Conservation (phyloP, 2,888 invertebrate species). For the Perdita meconis region DNA sequence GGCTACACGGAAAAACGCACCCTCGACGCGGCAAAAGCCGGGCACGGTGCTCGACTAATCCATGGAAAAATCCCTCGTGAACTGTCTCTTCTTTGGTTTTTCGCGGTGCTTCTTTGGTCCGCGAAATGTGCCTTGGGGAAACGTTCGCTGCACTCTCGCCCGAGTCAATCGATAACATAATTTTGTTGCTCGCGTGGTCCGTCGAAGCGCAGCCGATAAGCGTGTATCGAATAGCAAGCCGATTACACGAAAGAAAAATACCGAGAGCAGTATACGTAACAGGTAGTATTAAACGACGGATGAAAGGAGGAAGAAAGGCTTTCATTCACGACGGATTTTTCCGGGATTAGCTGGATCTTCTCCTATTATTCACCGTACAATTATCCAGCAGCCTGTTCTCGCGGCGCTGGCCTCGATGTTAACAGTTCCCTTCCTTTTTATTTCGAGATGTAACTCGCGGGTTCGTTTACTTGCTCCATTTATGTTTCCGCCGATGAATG, state of each 20-base stretch:
- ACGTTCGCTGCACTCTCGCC: background rate
- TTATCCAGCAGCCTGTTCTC: constrained; percentile 31
- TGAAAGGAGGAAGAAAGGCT: constrained; percentile 48
- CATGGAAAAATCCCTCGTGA: constrained; percentile 55
- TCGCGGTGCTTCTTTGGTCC: background rate
- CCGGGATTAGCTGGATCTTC: constrained; percentile 46
- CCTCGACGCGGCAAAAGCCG: constrained; percentile 8
- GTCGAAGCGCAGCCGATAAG: background rate
- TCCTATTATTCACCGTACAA: constrained; percentile 45
- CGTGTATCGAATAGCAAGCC: background rate
- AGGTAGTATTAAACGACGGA: constrained; percentile 49
- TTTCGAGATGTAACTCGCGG: background rate
- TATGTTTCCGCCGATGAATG: background rate
- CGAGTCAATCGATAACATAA: background rate
- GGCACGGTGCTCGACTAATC: constrained; percentile 49
- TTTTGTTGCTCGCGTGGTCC: too few species aligned
- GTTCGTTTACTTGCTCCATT: background rate
- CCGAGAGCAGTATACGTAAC: constrained; percentile 35
- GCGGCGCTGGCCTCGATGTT: constrained; percentile 33
- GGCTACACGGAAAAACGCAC: constrained; percentile 31
- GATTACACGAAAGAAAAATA: constrained; percentile 34
- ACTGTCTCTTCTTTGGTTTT: constrained; percentile 16
- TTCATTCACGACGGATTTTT: constrained; percentile 54
- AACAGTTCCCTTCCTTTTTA: constrained; percentile 7
- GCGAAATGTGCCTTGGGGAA: background rate